phyloP scores from a whole-genome alignment of 2,113 vertebrate genomes.

The Chloropsis cyanopogon region DNA sequence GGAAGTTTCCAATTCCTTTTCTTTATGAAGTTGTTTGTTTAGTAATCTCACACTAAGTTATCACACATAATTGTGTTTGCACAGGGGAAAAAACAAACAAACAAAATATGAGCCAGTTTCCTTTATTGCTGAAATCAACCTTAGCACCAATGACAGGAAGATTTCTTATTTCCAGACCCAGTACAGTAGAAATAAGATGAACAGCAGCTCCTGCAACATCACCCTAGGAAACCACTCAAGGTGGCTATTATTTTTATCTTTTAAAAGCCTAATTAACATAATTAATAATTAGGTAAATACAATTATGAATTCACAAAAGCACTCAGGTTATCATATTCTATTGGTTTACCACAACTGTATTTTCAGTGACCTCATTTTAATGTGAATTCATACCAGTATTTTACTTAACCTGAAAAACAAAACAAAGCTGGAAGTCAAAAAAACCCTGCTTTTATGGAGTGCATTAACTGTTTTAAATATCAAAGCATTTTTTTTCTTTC shows the following conservation, averaged over 20 bases:
- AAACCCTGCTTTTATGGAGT: background rate
- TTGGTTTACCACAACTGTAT: background rate
- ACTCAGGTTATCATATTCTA: background rate
- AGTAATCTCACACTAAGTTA: background rate
- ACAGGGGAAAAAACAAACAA: background rate
- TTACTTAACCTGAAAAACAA: background rate
- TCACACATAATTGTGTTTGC: background rate
- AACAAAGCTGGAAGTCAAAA: background rate
- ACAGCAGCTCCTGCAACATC: background rate
- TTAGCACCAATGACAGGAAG: background rate
- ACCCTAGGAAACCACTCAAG: background rate
- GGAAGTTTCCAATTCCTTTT: background rate
- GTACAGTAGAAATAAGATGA: background rate
- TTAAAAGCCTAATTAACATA: background rate
- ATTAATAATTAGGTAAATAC: background rate
- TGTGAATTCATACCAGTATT: background rate
- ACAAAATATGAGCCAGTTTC: background rate
- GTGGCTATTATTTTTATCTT: background rate
- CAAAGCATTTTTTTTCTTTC: background rate
- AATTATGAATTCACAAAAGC: background rate
- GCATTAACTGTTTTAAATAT: background rate
- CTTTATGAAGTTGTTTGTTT: slow-evolving; percentile 1
- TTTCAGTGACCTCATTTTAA: background rate
- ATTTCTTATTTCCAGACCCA: background rate
- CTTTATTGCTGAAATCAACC: background rate